Base-by-base conservation (phyloP, 2,797 vertebrate species). In the Rachycentron canadum region DNA sequence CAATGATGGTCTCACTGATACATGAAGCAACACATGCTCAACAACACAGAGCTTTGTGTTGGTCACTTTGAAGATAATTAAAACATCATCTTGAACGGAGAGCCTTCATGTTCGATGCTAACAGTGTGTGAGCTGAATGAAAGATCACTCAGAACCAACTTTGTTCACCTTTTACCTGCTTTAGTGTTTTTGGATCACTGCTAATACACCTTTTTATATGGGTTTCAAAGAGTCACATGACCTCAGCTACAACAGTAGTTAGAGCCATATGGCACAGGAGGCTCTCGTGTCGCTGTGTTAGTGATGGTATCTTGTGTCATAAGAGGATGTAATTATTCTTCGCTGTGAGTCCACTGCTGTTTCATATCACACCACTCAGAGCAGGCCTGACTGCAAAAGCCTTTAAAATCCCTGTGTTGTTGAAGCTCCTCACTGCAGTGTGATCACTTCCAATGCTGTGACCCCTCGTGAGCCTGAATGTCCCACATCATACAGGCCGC, bases 381-480 rank as follows among this genome's bases (percentile, higher is more conserved):
- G 63, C 69, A 53, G 56, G 60, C 61, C 26, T 76, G 66, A 59
- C 65, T 63, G 12, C 59, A 4, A 61, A 79, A 76, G 52, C 73
- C 49, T 68, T 64, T 34, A 55, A 79, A 76, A 65, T 58, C 79
- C 70, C 32, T 71, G 45, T 74, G 65, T 59, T 43, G 59, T 66
- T 12, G 21, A 56, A 57, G 52, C 50, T 38, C 28, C 52, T 10
- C 43, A 8, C 14, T 63, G 49, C 25, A 52, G 26, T 14, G 26
- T 53, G 69, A 50, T 63, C 26, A 34, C 43, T 62, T 70, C 26
- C 57, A 79, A 53, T 30, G 5, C 61, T 36, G 23, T 83, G 84
- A 88, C 84, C 84, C 69, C 13, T n/a, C 30, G 26, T 87, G 77
- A 87, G 78, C 87, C 53, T 28, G 5, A 60, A 43, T 62, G 25